These are phyloP conservation scores for Heliconius hermathena DNA, from an alignment of 1,140 invertebrate genomes.

Conservation along the genomic window DNA sequence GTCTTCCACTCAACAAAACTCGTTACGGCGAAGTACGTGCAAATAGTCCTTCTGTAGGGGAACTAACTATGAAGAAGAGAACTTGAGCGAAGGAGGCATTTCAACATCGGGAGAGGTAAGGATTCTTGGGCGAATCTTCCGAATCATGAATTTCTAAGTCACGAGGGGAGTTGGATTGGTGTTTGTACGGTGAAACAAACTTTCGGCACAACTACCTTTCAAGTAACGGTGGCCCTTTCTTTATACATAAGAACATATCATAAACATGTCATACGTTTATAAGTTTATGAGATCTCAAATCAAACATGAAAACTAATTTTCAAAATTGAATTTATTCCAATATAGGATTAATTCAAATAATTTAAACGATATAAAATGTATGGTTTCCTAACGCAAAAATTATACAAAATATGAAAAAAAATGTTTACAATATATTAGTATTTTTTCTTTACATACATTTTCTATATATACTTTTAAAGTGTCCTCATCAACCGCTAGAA, in stretches of 20 bases:
- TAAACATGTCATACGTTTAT: no score
- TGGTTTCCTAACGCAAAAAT: no score
- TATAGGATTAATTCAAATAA: no score
- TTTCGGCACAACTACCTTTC: background rate
- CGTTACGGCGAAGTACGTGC: conserved; percentile 20
- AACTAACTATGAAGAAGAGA: conserved; percentile 24
- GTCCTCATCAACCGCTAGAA: background rate
- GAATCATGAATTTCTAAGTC: conserved; percentile 27
- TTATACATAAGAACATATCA: background rate
- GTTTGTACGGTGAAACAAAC: background rate
- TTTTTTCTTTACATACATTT: no score
- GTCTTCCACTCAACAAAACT: conserved; percentile 29
- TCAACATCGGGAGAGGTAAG: conserved; percentile 19
- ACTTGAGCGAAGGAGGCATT: conserved; percentile 22
- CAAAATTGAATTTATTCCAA: no score
- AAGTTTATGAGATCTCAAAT: background rate
- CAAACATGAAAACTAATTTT: no score
- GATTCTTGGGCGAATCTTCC: conserved; percentile 25
- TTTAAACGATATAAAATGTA: no score
- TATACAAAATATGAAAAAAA: no score
- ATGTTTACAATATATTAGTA: no score
- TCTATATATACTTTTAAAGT: background rate
- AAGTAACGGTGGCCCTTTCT: background rate
- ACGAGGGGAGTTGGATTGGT: background rate
- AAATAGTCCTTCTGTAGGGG: conserved; percentile 24